These are phyloP conservation scores for Chiloscyllium punctatum DNA, from an alignment of 2,797 vertebrate genomes.

Conservation along the genomic window DNA sequence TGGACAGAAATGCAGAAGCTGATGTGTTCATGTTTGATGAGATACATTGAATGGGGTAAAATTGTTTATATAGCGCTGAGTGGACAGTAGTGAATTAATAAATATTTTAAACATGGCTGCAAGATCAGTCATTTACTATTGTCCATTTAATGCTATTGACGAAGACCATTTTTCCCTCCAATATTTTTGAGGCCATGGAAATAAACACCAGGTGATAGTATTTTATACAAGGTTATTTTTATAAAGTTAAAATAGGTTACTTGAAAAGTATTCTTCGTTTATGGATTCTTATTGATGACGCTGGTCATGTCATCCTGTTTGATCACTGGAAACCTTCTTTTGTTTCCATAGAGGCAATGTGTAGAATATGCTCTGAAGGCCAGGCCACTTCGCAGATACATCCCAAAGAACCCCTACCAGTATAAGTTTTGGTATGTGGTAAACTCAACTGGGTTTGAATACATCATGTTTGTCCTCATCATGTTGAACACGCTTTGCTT, in stretches of 20 bases:
- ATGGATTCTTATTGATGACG: neutral
- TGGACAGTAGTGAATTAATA: neutral
- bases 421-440: conserved; percentile 99
- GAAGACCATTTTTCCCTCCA: neutral
- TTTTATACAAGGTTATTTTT: neutral
- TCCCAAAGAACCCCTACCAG: conserved; percentile 98
- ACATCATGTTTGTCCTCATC: conserved; percentile 99
- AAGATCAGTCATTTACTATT: neutral
- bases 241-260: neutral
- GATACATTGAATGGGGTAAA: neutral
- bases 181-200: neutral
- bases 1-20: neutral
- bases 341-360: conserved; percentile 82
- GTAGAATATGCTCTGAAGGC: conserved; percentile 97
- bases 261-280: neutral
- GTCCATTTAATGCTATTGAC: neutral
- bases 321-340: conserved; percentile 33
- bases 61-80: neutral
- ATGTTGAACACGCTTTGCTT: conserved; percentile 98
- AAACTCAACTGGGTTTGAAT: conserved; percentile 97
- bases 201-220: neutral
- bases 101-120: neutral
- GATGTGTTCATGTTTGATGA: neutral
- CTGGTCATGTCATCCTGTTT: neutral
- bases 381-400: conserved; percentile 86